Base-by-base conservation (phyloP, 1,140 invertebrate species). In the Laodelphax striatellus region DNA sequence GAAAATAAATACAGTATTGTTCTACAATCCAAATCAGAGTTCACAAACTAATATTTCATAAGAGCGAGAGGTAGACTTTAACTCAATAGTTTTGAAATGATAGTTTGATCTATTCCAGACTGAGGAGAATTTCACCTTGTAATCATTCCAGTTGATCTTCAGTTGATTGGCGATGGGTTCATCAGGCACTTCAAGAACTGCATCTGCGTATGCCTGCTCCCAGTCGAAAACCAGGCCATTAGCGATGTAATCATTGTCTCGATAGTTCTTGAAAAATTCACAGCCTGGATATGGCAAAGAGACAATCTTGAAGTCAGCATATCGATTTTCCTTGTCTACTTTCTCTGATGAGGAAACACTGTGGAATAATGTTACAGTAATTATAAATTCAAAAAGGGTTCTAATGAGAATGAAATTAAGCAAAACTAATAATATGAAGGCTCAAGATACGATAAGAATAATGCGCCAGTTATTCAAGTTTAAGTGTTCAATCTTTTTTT, bases 301-400 rank as follows among this genome's bases (percentile, higher is more conserved):
- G 60, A 90, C 73, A 56, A 92, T 79, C 57, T 79, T 83, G 68
- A 92, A 92, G 61, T 87, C 82, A 41, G 77, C 75, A 70, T 92
- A 92, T 62, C 87, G 77, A 68, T 86, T 84, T 68, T 86, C 84
- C 67, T 87, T 88, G 70, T 92, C 88, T 24, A 90, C 86, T 71
- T 92, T 92, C 70, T 92, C 90, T 53, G 89, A 92, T 9, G 90
- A 92, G 17, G 88, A 88, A n/a, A 87, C 82, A 71, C 86, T 90
- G 68, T 5, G 11, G 11, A 50, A 50, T n/a, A 14, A 44, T 44
- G 17, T 14, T n/a, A 9, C 2, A 44, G 17, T n/a, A 4, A n/a
- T n/a, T n/a, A n/a, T n/a, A 4, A n/a, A 53, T 53, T 19, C 14
- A 28, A 28, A 2, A 2, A 2, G 6, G 6, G 24, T 28, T 28